A percentile compares a stretch with the other conserved stretches of the same genome.
Conservation (phyloP, 2,113 vertebrate species). For the Nettapus auritus region DNA sequence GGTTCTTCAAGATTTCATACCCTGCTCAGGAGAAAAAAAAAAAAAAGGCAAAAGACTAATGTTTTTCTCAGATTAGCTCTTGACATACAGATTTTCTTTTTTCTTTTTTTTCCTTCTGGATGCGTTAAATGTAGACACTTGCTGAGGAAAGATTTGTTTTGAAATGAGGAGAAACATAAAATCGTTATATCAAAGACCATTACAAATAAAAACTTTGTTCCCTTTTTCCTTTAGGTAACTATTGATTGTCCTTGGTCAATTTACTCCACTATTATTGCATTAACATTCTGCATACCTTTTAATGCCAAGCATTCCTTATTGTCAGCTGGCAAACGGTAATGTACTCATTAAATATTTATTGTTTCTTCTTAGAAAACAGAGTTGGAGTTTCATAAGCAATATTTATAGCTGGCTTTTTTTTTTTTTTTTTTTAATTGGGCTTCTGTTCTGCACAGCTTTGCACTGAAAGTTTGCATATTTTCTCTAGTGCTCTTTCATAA, state of each 20-base stretch:
- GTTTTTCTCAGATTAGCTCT: neutral
- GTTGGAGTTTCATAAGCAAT: neutral
- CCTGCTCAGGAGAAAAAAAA: neutral
- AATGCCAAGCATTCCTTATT: conserved; percentile 91
- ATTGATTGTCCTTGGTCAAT: conserved; percentile 99
- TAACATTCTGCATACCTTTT: conserved; percentile 96
- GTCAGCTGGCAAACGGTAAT: conserved; percentile 91
- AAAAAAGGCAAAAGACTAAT: neutral
- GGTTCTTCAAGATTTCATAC: neutral
- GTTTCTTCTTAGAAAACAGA: neutral
- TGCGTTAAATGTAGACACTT: neutral
- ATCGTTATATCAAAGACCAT: neutral
- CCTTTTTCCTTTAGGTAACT: conserved; percentile 84
- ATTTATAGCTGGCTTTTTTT: neutral
- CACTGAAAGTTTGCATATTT: neutral
- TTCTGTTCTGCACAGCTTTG: neutral
- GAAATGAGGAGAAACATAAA: neutral
- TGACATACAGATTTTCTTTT: neutral
- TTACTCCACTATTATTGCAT: conserved; percentile 93
- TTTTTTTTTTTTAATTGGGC: neutral
- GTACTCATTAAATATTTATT: conserved; percentile 14
- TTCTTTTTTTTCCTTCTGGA: neutral
- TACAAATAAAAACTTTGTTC: neutral
- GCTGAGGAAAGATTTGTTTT: neutral
- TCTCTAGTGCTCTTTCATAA: neutral